phyloP scores from a whole-genome alignment of 2,797 vertebrate genomes.

The Pangasius macronema region DNA sequence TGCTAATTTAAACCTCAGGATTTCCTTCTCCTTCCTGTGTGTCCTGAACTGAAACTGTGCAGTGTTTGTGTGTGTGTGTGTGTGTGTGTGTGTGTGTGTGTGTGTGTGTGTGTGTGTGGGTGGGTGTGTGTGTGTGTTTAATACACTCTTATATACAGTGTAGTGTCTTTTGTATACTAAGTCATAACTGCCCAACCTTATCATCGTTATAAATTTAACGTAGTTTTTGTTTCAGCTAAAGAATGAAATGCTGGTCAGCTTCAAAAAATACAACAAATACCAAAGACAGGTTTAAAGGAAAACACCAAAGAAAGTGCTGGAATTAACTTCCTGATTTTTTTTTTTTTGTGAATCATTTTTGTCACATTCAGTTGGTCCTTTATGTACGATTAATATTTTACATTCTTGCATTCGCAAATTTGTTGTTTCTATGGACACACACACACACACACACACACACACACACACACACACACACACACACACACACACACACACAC shows the following conservation, averaged over 20 bases:
- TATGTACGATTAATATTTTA: background rate
- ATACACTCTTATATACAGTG: background rate
- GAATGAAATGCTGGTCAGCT: background rate
- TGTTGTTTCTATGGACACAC: background rate
- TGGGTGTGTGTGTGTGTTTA: background rate
- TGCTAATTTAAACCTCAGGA: conserved; percentile 50
- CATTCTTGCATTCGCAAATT: background rate
- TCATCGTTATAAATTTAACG: background rate
- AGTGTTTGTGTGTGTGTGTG: conserved; percentile 9
- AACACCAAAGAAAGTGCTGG: background rate
- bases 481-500: background rate
- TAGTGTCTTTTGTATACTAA: background rate
- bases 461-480: background rate
- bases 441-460: background rate
- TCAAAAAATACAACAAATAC: background rate
- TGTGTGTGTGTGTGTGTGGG: conserved; percentile 11
- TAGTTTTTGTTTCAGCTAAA: background rate
- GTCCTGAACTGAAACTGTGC: background rate
- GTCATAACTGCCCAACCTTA: background rate
- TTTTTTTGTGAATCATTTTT: background rate
- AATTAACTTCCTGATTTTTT: background rate
- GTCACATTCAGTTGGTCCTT: background rate
- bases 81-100: background rate
- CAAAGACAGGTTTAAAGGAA: background rate
- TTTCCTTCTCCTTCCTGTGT: conserved; percentile 30